Evolutionary conservation across 2,113 vertebrate genomes (phyloP), one percentile per base, ranked within the genome.

Genomic region (Mormyrus iriodes): DNA sequence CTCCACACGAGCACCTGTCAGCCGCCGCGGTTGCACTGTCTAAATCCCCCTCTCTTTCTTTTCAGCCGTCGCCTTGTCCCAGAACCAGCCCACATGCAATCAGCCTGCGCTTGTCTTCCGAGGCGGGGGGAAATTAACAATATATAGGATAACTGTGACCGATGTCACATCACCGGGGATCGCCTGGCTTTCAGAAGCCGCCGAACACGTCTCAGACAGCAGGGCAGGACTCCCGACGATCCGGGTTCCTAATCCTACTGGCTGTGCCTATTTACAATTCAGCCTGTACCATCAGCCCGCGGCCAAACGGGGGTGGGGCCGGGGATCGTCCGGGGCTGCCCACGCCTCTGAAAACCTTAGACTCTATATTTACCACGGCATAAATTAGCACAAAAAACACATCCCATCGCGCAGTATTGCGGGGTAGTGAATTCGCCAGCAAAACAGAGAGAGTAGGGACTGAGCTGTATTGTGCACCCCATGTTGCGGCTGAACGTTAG

Each of bases 1-100:
- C 89, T 79, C 73, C 73, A 91, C 85, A 84, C 89, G 55, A 87
- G 94, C 96, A 96, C 95, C 97, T 97, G 96, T 95, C 95, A 93
- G 93, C 90, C 12, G 88, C 69, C 24, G 82, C 76, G n/a, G 4
- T 53, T 53, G 69, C 49, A 49, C 69, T 69, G 61, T 52, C 48
- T 79, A 15, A 49, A 27, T 89, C 52, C 79, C 49, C 8, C 53
- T 48, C 82, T 24, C 53, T 3, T 48, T 58, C 88, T 79, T 7
- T 79, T 27, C 69, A 79, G 49, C 42, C 73, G 73, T 79, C 73
- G 35, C 35, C 21, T 8, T 5, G 42, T 46, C 44, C 21, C 44
- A 44, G 85, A 21, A 53, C 85, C 6, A 86, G 85, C 49, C 85
- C 85, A 53, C 85, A 86, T 86, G 27, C 44, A 52, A 86, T n/a